These are phyloP conservation scores for Laothoe populi DNA, from an alignment of 2,888 invertebrate genomes.

Conservation along the genomic window DNA sequence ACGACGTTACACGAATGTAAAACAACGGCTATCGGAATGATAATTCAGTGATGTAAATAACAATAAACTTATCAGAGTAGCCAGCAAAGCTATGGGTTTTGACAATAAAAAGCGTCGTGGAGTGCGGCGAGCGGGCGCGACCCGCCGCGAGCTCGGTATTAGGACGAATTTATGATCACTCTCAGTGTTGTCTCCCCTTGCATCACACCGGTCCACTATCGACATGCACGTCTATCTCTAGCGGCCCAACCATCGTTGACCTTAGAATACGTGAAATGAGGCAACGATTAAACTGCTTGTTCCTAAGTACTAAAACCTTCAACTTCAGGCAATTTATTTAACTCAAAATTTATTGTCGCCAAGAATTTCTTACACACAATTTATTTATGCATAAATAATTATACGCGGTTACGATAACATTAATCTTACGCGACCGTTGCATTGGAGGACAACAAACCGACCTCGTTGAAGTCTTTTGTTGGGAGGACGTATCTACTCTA, in stretches of 20 bases:
- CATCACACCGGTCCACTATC: conserved; percentile 28
- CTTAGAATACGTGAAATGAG: conserved; percentile 36
- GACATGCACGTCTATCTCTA: conserved; percentile 35
- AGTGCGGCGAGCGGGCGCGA: conserved; percentile 58
- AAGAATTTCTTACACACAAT: conserved; percentile 17
- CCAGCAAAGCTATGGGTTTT: conserved; percentile 76
- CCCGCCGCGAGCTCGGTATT: conserved; percentile 64
- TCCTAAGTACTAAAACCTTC: conserved; percentile 27
- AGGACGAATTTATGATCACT: conserved; percentile 72
- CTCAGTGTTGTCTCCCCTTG: conserved; percentile 42
- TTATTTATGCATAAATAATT: conserved; percentile 24
- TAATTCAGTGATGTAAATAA: conserved; percentile 83
- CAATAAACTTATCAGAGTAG: conserved; percentile 81
- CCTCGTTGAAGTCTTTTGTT: conserved; percentile 66
- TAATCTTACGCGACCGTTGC: conserved; percentile 19
- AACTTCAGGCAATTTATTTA: conserved; percentile 23
- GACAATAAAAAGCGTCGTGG: conserved; percentile 79
- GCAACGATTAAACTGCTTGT: conserved; percentile 27
- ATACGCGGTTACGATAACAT: conserved; percentile 14
- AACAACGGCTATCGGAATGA: conserved; percentile 80
- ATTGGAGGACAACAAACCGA: conserved; percentile 17
- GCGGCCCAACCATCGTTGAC: conserved; percentile 3
- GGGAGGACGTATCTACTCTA: conserved; percentile 25
- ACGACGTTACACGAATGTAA: conserved; percentile 79
- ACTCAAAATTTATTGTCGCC: conserved; percentile 17